A percentile compares a stretch with the other conserved stretches of the same genome.
Evolutionary conservation across 2,888 invertebrate genomes (phyloP).

Genomic region (Acleris sparsana): DNA sequence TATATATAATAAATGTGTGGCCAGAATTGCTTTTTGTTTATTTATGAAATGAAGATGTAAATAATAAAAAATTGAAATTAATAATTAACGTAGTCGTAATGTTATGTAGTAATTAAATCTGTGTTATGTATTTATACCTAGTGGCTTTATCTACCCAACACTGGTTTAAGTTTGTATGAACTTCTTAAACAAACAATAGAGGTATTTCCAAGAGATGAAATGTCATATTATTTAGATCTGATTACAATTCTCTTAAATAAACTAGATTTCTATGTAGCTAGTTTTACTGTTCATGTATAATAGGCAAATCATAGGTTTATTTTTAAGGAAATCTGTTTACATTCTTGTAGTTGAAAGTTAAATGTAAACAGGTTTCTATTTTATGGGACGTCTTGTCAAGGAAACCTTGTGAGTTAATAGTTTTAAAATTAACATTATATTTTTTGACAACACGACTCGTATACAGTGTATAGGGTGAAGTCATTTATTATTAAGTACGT

Average conservation of each 20-base stretch:
- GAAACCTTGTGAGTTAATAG: not conserved
- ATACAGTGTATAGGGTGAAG: not conserved
- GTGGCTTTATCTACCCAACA: no score
- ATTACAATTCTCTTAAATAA: not conserved
- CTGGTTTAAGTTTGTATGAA: no score
- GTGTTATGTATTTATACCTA: no score
- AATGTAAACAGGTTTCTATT: not conserved
- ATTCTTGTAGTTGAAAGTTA: not conserved
- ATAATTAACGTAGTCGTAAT: no score
- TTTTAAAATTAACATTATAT: no score
- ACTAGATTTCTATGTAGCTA: conserved; percentile 5
- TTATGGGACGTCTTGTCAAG: not conserved
- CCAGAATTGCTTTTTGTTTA: not conserved
- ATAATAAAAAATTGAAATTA: no score
- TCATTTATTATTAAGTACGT: not conserved
- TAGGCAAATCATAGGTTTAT: not conserved
- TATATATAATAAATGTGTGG: not conserved
- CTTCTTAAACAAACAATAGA: no score
- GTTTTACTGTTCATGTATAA: not conserved
- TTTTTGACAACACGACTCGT: not conserved
- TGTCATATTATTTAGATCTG: no score
- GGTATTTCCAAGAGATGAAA: no score
- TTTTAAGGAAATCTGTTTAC: not conserved
- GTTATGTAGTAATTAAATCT: no score
- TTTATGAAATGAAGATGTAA: no score